Evolutionary conservation across 2,888 invertebrate genomes (phyloP).

Genomic region (Spodoptera exigua): DNA sequence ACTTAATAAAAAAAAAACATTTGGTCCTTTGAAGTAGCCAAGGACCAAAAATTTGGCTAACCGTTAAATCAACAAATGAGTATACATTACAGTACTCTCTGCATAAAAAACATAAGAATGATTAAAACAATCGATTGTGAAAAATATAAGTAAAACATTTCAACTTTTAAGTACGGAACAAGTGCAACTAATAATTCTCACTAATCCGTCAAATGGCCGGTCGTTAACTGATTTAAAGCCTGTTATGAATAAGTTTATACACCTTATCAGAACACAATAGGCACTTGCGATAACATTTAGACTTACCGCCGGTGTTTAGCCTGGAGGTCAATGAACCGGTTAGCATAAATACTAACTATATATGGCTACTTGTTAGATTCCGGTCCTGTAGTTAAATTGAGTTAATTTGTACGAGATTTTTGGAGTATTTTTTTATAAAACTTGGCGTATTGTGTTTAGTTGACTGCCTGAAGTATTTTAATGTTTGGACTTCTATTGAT

Average conservation of each 20-base stretch:
- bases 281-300: constrained; percentile 55
- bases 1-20: too few species aligned
- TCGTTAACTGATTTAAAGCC: constrained; percentile 20
- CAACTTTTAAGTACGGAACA: not conserved
- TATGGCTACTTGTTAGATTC: constrained; percentile 8
- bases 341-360: constrained; percentile 24
- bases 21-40: too few species aligned
- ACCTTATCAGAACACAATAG: constrained; percentile 58
- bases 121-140: too few species aligned
- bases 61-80: too few species aligned
- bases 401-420: too few species aligned
- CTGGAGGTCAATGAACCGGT: constrained; percentile 49
- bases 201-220: constrained; percentile 32
- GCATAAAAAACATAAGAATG: too few species aligned
- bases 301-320: constrained; percentile 43
- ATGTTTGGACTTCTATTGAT: too few species aligned
- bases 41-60: too few species aligned
- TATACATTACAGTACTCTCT: too few species aligned
- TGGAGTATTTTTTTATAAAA: too few species aligned
- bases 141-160: not conserved
- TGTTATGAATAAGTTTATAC: constrained; percentile 39
- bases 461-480: too few species aligned
- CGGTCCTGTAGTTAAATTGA: constrained; percentile 2
- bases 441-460: too few species aligned
- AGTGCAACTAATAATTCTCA: constrained; percentile 5